phyloP scores from a whole-genome alignment of 2,797 vertebrate genomes.

The Cottoperca gobio region DNA sequence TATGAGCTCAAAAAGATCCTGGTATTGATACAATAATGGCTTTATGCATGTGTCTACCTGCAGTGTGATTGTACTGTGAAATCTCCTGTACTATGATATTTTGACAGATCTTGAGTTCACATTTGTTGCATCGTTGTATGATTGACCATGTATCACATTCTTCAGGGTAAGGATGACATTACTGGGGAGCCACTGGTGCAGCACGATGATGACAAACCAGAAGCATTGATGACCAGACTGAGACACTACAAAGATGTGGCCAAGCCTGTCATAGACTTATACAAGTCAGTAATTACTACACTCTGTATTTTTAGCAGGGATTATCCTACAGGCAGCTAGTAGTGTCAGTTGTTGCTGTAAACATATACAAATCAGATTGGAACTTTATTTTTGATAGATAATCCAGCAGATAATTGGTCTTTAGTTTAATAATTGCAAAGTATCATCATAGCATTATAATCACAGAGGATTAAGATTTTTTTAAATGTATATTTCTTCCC shows the following conservation, averaged over 20 bases:
- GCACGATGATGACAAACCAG: constrained; percentile 92
- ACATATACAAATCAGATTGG: not conserved
- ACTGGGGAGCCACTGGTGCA: constrained; percentile 92
- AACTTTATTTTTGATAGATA: not conserved
- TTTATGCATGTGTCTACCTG: not conserved
- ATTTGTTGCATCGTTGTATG: not conserved
- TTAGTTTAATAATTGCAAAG: not conserved
- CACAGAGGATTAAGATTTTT: not conserved
- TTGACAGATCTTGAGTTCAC: not conserved
- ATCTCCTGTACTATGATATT: too few species aligned
- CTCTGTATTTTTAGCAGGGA: not conserved
- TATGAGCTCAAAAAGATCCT: not conserved
- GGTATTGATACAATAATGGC: not conserved
- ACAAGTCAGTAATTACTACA: constrained; percentile 88
- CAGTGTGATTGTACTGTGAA: not conserved
- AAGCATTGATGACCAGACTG: constrained; percentile 90
- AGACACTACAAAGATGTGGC: constrained; percentile 96
- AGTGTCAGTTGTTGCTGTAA: not conserved
- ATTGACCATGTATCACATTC: constrained; percentile 42
- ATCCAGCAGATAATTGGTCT: not conserved
- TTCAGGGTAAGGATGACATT: constrained; percentile 91
- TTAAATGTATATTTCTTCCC: too few species aligned
- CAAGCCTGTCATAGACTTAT: constrained; percentile 94
- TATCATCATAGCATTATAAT: not conserved
- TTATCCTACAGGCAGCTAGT: not conserved